phyloP scores from a whole-genome alignment of 2,113 vertebrate genomes.

The Gymnobelideus leadbeateri region DNA sequence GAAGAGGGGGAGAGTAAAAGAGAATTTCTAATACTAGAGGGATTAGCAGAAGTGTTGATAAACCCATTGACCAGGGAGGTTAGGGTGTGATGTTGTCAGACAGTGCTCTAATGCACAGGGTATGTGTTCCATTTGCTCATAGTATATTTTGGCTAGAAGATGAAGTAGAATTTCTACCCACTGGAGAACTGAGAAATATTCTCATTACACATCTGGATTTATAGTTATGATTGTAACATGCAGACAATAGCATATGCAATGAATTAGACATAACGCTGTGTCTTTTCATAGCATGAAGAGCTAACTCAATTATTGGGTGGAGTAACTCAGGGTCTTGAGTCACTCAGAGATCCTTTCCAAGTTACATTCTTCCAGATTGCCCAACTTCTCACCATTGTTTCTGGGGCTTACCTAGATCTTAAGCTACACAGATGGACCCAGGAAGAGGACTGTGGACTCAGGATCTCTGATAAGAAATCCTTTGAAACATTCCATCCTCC shows the following conservation, averaged over 20 bases:
- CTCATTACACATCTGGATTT: conserved; percentile 45
- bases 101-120: background rate
- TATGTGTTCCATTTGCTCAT: conserved; percentile 11
- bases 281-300: conserved; percentile 28
- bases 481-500: background rate
- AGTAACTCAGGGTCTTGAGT: background rate
- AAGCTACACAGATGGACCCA: background rate
- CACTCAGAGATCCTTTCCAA: conserved; percentile 21
- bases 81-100: background rate
- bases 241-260: conserved; percentile 12
- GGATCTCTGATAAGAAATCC: background rate
- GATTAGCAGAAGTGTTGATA: conserved; percentile 29
- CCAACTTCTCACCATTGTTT: conserved; percentile 12
- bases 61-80: background rate
- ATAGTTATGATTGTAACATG: conserved; percentile 10
- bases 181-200: conserved; percentile 24
- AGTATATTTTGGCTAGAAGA: conserved; percentile 32
- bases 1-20: background rate
- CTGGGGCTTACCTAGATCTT: background rate
- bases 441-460: background rate
- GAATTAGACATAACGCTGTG: background rate
- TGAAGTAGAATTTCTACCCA: conserved; percentile 51
- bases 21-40: conserved; percentile 7
- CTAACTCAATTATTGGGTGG: background rate
- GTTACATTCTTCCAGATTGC: background rate